phyloP scores from a whole-genome alignment of 2,888 invertebrate species.

The Miltochrista miniata region DNA sequence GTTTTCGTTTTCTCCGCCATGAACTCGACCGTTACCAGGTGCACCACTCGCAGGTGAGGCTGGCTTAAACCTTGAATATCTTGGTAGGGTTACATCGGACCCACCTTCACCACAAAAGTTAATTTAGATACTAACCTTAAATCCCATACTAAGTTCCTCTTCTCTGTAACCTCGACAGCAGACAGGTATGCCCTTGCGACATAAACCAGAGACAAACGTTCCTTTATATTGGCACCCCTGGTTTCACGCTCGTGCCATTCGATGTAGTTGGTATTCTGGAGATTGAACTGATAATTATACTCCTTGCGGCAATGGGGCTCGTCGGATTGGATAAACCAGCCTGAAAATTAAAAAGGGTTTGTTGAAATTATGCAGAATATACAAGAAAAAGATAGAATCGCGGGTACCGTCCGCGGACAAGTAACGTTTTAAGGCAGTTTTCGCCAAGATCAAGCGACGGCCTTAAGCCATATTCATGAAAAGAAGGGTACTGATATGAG shows the following conservation, averaged over 20 bases:
- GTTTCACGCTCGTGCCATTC: conserved; percentile 94
- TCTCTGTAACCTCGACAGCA: conserved; percentile 93
- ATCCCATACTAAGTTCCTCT: conserved; percentile 94
- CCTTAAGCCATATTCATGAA: too few relatives aligned
- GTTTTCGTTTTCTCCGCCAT: too few relatives aligned
- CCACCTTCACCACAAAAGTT: too few relatives aligned
- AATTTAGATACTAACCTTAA: conserved; percentile 73
- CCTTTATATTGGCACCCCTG: conserved; percentile 84
- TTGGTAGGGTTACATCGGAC: too few relatives aligned
- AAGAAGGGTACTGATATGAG: background rate
- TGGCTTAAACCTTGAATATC: too few relatives aligned
- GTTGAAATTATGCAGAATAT: background rate
- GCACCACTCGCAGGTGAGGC: too few relatives aligned
- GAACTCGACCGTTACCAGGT: too few relatives aligned
- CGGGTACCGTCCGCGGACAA: too few relatives aligned
- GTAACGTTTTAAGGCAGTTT: too few relatives aligned
- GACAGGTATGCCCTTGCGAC: conserved; percentile 90
- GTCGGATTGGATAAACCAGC: conserved; percentile 93
- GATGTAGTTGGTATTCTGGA: conserved; percentile 88
- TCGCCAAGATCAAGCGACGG: too few relatives aligned
- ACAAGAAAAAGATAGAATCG: too few relatives aligned
- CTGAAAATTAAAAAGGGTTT: conserved; percentile 58
- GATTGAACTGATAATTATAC: conserved; percentile 91
- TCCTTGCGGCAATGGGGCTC: conserved; percentile 91
- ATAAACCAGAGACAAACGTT: conserved; percentile 89